Evolutionary conservation across 2,888 invertebrate genomes (phyloP), one percentile per base, ranked within the genome.

Genomic region (Drosophila kokeensis): DNA sequence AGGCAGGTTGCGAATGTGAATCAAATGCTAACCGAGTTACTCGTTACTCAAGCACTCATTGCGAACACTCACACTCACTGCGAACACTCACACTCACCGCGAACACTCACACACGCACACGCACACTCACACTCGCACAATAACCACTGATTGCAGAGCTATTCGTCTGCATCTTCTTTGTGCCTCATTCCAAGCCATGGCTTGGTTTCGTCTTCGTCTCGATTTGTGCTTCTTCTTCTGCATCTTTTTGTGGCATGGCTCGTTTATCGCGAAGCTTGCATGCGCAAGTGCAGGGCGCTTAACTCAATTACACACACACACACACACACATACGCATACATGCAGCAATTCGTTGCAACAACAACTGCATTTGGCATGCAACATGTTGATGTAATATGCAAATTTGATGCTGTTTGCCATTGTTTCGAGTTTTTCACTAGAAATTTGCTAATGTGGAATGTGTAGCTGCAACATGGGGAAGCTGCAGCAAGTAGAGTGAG

Each of bases 351-450:
- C 73, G 68, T 70, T 69, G 81, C 83, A 81, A 72, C 73, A 62
- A 42, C 53, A 73, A 59, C 72, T 61, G 53, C 66, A 69, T 57
- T 73, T 66, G 73, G 66, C 86, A 86, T 86, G 87, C 89, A 87
- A 87, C 87, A 89, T 87, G 87, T 89, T 87, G 87, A 87, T 89
- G 87, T 87, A 89, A 87, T 89, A 87, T 87, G 87, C 83, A 87
- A 87, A 89, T 87, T 75, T 78, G 76, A 71, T 73, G 76, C 75
- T 75, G 63, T 66, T 52, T 71, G 71, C 75, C 84, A 85, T 85
- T 85, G 85, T 85, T 72, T 80, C 67, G 48, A 53, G 62, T 59
- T 79, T 76, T 86, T 77, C 78, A 48, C 38, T 42, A 69, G 81
- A 83, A 87, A 83, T 81, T 81, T 79, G 76, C 76, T 59, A 78